Base-by-base conservation (phyloP, 2,797 vertebrate species). In the Acipenser transmontanus region DNA sequence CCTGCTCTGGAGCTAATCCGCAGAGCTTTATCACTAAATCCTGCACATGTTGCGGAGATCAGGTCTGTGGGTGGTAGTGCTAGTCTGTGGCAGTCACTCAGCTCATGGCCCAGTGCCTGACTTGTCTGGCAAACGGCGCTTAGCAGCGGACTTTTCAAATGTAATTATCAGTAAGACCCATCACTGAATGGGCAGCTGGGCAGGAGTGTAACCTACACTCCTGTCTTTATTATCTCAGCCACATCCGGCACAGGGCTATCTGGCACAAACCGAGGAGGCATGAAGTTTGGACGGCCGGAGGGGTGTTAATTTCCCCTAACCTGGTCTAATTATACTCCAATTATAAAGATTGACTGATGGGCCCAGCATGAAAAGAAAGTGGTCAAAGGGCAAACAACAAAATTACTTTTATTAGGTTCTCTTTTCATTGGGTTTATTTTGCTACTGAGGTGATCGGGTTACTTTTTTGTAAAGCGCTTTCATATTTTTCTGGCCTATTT, bases 21-120 rank as follows among this genome's bases (percentile, higher is more conserved):
- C 69, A 76, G 77, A 70, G 87, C 91, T 92, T 95, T 93, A 91
- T 86, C 75, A 17, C 0, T 93, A 93, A 95, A 87, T 91, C 84
- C 84, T 67, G 76, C 87, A 88, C 91, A 91, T 84, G 90, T 87
- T 86, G 76, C 78, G 69, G 81, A 89, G 91, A 88, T 94, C 90
- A 92, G 89, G 85, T 49, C 74, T 72, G 86, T 82, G 86, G 88
- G 89, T 87, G 91, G 89, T 76, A 69, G 92, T 92, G 82, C 91
- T 88, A 89, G 88, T 80, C 89, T 49, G 89, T 82, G 89, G 88
- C 89, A 87, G 92, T 80, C 85, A 78, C 85, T 83, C 80, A 67
- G 76, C 75, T 80, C 72, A 72, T 64, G 84, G 89, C 88, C 79
- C 77, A 78, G 83, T 85, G 91, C 92, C 92, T 91, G 81, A 91